Evolutionary conservation across 2,797 vertebrate species (phyloP), one percentile per base, ranked within the genome.

Genomic region (Limosa lapponica): DNA sequence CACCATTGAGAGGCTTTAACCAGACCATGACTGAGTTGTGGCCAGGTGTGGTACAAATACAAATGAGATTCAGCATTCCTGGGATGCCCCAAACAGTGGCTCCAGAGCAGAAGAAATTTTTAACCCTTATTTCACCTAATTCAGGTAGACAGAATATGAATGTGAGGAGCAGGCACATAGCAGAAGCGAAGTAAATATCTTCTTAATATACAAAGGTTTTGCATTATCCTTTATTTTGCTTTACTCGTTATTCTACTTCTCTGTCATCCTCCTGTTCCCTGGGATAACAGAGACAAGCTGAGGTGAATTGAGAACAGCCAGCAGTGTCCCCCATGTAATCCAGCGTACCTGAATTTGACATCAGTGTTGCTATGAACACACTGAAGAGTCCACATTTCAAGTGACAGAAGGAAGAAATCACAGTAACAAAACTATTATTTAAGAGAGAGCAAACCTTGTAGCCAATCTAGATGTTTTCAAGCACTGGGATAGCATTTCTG

Each of bases 11-110:
- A 74, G 27, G 44, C 46, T 82, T 79, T 15, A 73, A 82, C 16
- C 48, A 59, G 81, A 77, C 61, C 59, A 5, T 70, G 43, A 84
- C 55, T 5, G 8, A 80, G 48, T 4, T 61, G 72, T 61, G 65
- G 41, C 37, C 62, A 87, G 44, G 65, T 46, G n/a, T 91, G 57
- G 72, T 67, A 90, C 37, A 43, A 93, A 48, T 43, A 18, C 11
- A 86, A 93, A 64, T 39, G 75, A 94, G 91, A 85, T 52, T 48
- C 44, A 86, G 64, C 75, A 86, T 93, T 91, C 82, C 65, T 78
- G 34, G 75, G 32, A 85, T 65, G 59, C 52, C 57, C 52, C 37
- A 61, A 89, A 41, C 16, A 27, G 23, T 18, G 17, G 32, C 16
- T 89, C n/a, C 39, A 71, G 61, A 74, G n/a, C 20, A 73, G 32